Percentiles rank a stretch among this genome's conserved stretches.
These are phyloP conservation scores for Epinotia bilunana DNA, from an alignment of 2,888 invertebrate genomes.

Conservation along the genomic window DNA sequence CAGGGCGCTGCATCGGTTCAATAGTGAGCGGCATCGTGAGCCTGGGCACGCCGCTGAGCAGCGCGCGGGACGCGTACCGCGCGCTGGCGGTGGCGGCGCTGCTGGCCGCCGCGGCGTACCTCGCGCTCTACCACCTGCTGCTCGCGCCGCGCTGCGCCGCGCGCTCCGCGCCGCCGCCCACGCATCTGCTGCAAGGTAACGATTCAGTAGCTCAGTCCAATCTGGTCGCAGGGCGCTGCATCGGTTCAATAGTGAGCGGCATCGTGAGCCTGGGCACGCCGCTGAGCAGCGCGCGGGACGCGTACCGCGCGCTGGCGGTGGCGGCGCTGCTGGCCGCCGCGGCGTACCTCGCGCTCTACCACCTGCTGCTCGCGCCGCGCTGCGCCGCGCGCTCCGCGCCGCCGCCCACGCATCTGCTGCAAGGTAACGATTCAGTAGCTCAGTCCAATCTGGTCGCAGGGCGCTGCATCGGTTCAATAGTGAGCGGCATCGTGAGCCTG, in stretches of 20 bases:
- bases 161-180: constrained; percentile 86
- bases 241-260: constrained; percentile 88
- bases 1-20: constrained; percentile 90
- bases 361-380: constrained; percentile 89
- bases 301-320: constrained; percentile 87
- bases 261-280: constrained; percentile 76
- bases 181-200: constrained; percentile 86
- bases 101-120: constrained; percentile 87
- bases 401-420: constrained; percentile 86
- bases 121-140: constrained; percentile 89
- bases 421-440: too few species aligned
- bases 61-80: constrained; percentile 83
- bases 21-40: constrained; percentile 85
- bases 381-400: constrained; percentile 88
- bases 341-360: constrained; percentile 89
- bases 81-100: constrained; percentile 88
- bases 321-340: constrained; percentile 87
- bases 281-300: constrained; percentile 75
- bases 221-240: constrained; percentile 85
- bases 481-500: constrained; percentile 84
- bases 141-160: constrained; percentile 90
- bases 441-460: constrained; percentile 78
- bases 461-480: constrained; percentile 88
- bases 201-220: too few species aligned
- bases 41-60: constrained; percentile 70